Base-by-base conservation (phyloP, 2,888 invertebrate species). In the Agriopis marginaria region DNA sequence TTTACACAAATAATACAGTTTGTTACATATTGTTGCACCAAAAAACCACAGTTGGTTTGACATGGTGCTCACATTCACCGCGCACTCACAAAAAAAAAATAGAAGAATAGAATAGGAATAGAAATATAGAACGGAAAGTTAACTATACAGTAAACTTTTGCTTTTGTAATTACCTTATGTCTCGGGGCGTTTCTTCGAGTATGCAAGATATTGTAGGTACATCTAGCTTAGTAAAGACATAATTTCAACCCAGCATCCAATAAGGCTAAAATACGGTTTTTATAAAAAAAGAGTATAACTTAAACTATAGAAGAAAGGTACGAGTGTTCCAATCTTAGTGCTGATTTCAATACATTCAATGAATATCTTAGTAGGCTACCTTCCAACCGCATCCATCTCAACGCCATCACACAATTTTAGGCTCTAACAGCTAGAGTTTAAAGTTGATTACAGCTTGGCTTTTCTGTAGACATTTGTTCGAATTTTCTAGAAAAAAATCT, bases 301-400 rank as follows among this genome's bases (percentile, higher is more conserved):
- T 74, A 75, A 68, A 63, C 69, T 70, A 70, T 79, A 79, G 79
- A 69, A 79, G 75, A 75, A 74, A 75, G 79, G 75, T 74, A 44
- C 45, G n/a, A 51, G 76, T 72, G 72, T 77, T 75, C 77, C 78
- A 78, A 76, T 79, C 83, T 80, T 77, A 77, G 76, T 73, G 76
- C 70, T 77, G 78, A 82, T 83, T 84, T 80, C 81, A 82, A 82
- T 82, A 82, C 80, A 82, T 84, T 77, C 84, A 82, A 84, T 85
- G 85, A 84, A 86, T 86, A 84, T 77, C 79, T 83, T 81, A 83
- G 81, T 77, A 81, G 84, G 74, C 69, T 71, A 75, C 73, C 74
- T 72, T 71, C 65, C 23, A 65, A 65, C 69, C 47, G 14, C 54
- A 63, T 23, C 44, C 55, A 59, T 71, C 68, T 51, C 50, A 60